Conservation (phyloP, 2,888 invertebrate genomes). For the Luffia ferchaultella region DNA sequence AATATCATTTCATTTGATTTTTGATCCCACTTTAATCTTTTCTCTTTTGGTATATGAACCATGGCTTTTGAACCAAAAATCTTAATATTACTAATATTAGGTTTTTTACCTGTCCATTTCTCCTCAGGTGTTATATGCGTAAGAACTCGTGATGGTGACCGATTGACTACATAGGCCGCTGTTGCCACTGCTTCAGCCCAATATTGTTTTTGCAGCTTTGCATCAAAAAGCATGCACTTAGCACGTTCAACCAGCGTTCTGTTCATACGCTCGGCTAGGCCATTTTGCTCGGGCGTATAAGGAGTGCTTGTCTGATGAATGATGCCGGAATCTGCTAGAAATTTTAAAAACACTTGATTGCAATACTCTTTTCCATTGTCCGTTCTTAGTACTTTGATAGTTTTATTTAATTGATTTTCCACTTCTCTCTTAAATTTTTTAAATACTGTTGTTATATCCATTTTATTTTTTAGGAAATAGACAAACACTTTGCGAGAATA, state of each 20-base stretch:
- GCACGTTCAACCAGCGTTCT: conserved; percentile 14
- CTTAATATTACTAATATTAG: conserved; percentile 23
- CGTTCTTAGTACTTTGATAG: not conserved
- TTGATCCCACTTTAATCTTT: conserved; percentile 23
- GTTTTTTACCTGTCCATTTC: conserved; percentile 25
- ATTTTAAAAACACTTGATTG: conserved; percentile 8
- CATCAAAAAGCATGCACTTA: conserved; percentile 6
- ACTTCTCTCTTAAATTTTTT: conserved; percentile 10
- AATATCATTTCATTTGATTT: conserved; percentile 25
- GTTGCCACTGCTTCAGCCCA: conserved; percentile 25
- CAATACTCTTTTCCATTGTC: conserved; percentile 6
- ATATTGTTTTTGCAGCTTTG: conserved; percentile 8
- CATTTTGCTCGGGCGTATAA: conserved; percentile 6
- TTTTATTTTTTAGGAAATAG: conserved; percentile 28
- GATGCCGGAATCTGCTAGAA: conserved; percentile 11
- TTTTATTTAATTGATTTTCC: conserved; percentile 2
- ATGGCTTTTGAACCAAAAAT: conserved; percentile 29
- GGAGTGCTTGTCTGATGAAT: conserved; percentile 4
- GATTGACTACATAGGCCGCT: conserved; percentile 14
- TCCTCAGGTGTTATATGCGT: conserved; percentile 24
- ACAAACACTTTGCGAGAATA: conserved; percentile 17
- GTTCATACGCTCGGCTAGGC: conserved; percentile 5
- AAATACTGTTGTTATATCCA: conserved; percentile 21
- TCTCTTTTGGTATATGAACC: conserved; percentile 27
- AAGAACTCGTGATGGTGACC: conserved; percentile 10